Evolutionary conservation across 2,113 vertebrate species (phyloP).

Genomic region (Lophura nycthemera): DNA sequence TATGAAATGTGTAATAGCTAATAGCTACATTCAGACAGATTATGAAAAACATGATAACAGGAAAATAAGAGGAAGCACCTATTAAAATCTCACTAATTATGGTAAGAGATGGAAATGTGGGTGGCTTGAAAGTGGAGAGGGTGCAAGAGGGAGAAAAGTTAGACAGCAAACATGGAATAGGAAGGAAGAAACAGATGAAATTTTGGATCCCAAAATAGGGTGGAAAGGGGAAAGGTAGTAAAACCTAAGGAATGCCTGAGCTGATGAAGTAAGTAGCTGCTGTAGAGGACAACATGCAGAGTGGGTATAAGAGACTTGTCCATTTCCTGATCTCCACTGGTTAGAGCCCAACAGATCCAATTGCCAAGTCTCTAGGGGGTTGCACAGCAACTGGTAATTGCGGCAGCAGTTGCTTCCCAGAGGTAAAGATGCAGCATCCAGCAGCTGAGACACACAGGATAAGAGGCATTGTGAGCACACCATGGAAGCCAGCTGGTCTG

Average conservation of each 20-base stretch:
- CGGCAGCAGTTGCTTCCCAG: not conserved
- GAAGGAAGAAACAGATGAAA: not conserved
- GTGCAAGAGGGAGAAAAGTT: not conserved
- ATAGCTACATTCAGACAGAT: not conserved
- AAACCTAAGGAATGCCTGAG: not conserved
- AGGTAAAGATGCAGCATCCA: rapidly evolving
- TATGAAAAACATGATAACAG: not conserved
- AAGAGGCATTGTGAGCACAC: not conserved
- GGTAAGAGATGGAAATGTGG: not conserved
- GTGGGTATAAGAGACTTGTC: not conserved
- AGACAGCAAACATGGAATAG: not conserved
- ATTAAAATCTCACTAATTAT: not conserved
- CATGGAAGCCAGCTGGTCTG: rapidly evolving
- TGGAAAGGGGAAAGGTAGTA: not conserved
- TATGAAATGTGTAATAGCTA: not conserved
- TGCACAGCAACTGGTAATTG: not conserved
- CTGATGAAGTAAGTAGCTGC: not conserved
- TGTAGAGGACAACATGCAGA: not conserved
- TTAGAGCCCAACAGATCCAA: not conserved
- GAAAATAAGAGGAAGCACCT: not conserved
- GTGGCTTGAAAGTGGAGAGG: not conserved
- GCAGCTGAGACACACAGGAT: not conserved
- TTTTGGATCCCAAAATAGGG: not conserved
- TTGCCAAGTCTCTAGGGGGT: rapidly evolving
- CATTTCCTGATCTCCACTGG: not conserved